These are phyloP conservation scores for Tenthredo mesomela DNA, from an alignment of 2,888 invertebrate species.

Conservation along the genomic window DNA sequence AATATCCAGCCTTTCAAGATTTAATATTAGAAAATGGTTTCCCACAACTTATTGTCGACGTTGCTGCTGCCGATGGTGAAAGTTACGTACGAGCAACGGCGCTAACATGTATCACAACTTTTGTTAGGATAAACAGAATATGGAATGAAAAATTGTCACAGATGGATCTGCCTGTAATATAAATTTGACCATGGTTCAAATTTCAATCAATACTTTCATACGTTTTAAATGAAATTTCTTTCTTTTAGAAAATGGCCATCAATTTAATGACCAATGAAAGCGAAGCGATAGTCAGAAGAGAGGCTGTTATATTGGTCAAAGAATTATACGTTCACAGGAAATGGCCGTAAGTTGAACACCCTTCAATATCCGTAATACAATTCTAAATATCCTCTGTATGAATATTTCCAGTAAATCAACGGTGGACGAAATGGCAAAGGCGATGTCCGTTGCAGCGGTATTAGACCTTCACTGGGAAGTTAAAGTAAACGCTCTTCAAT, in stretches of 20 bases:
- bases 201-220: no score
- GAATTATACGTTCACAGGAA: slow-evolving; percentile 85
- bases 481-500: slow-evolving; percentile 85
- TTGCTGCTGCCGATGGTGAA: slow-evolving; percentile 85
- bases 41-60: slow-evolving; percentile 83
- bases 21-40: slow-evolving; percentile 84
- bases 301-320: slow-evolving; percentile 84
- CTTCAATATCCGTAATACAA: neutral
- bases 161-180: slow-evolving; percentile 83
- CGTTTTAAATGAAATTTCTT: neutral
- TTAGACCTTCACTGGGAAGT: slow-evolving; percentile 92
- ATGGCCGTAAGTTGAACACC: slow-evolving; percentile 76
- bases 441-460: slow-evolving; percentile 84
- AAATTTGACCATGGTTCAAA: neutral
- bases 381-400: neutral
- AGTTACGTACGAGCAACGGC: slow-evolving; percentile 89
- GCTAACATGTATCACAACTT: slow-evolving; percentile 85
- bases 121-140: slow-evolving; percentile 83
- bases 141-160: slow-evolving; percentile 84
- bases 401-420: slow-evolving; percentile 72
- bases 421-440: slow-evolving; percentile 81
- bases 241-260: slow-evolving; percentile 78
- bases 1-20: slow-evolving; percentile 89
- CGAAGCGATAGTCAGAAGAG: slow-evolving; percentile 89
- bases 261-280: slow-evolving; percentile 83